Evolutionary conservation across 2,797 vertebrate genomes (phyloP), one percentile per base, ranked within the genome.

Genomic region (Bovichtus variegatus): DNA sequence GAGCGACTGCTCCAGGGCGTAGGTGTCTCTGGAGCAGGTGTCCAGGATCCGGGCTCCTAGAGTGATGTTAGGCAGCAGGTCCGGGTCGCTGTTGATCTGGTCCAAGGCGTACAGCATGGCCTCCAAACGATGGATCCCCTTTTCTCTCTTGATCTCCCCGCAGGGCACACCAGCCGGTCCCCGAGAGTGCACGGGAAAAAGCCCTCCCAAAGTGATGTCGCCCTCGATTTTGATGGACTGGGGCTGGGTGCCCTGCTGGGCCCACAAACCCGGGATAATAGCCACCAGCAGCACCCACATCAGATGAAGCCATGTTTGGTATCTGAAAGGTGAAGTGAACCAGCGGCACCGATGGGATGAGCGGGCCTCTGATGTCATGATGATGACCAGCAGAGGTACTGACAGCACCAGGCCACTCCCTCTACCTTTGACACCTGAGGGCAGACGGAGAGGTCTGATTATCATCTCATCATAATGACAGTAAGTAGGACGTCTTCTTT

Each of bases 81-180:
- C 92, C 0, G 97, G 97, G 92, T 98, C 97, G 0, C 95, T 95
- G 89, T 98, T 99, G 63, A 98, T 96, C 69, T 96, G 96, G 86
- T 99, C 97, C 85, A 98, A 77, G 6, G 97, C 97, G 2, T 99
- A 99, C 46, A 98, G 87, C 97, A 99, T 98, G 84, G 97, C 97
- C 83, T 99, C 97, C 90, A 99, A 87, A 1, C 97, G 95, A 57
- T 99, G 97, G 82, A 99, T 95, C 2, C 97, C 97, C 72, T 98
- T 97, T 78, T 98, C 97, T 72, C 95, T 96, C 92, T 97, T 97
- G n/a, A 98, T 84, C 6, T 93, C 94, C 0, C 97, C 97, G 1
- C 97, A 98, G 0, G 97, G 93, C 2, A 96, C 76, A 0, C 97
- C 97, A 0, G 95, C 95, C 0, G 96, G 94, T 2, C 97, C 97